These are phyloP conservation scores for Serinus canaria DNA, from an alignment of 2,113 vertebrate species.

Conservation along the genomic window DNA sequence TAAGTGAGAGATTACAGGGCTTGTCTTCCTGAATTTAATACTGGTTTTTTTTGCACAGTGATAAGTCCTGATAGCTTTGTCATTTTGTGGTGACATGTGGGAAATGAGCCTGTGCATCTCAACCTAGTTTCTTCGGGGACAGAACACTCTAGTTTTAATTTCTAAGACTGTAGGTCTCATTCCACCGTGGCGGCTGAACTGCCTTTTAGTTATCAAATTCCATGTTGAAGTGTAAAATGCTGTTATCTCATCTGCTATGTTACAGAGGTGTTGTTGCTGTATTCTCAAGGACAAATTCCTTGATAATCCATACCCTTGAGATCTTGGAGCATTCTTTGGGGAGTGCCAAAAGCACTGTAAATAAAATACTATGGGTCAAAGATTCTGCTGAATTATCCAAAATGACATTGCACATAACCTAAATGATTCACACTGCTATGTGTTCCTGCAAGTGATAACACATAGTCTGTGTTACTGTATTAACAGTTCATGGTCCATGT, in stretches of 20 bases:
- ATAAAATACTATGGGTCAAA: not conserved
- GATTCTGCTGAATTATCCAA: not conserved
- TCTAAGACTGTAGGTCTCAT: not conserved
- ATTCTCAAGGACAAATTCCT: not conserved
- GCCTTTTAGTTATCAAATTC: not conserved
- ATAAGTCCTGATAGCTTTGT: not conserved
- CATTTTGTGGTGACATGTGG: not conserved
- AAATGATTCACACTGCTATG: not conserved
- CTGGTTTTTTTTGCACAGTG: not conserved
- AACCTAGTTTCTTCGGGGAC: not conserved
- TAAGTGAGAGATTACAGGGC: not conserved
- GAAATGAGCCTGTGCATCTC: not conserved
- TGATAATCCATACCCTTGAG: not conserved
- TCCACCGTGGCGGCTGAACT: not conserved
- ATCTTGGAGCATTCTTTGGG: not conserved
- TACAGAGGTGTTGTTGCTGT: not conserved
- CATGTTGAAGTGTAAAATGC: not conserved
- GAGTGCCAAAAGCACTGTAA: not conserved
- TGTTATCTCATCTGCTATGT: not conserved
- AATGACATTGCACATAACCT: not conserved
- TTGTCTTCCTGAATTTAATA: not conserved
- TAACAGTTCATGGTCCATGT: not conserved
- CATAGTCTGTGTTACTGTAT: not conserved
- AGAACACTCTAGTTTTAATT: not conserved
- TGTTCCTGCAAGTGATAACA: not conserved